Evolutionary conservation across 2,113 vertebrate genomes (phyloP).

Genomic region (Vidua chalybeata): DNA sequence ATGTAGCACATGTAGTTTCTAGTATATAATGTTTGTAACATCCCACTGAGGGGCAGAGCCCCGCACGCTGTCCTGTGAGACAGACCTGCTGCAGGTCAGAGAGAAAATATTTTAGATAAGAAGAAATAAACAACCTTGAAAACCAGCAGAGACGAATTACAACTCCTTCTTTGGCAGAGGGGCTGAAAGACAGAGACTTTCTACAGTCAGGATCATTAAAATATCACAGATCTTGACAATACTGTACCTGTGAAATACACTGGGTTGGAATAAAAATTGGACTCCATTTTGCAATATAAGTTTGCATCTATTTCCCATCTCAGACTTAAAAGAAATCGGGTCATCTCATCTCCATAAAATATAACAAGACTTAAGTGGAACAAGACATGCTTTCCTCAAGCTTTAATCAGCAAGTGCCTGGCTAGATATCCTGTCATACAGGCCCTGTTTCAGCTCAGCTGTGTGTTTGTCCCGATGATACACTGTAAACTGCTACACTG

Average conservation of each 20-base stretch:
- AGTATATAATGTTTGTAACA: too few species aligned
- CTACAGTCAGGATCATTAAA: too few species aligned
- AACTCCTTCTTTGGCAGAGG: too few species aligned
- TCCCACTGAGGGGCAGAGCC: too few species aligned
- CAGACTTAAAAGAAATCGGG: neutral
- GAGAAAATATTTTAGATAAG: too few species aligned
- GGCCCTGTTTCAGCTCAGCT: neutral
- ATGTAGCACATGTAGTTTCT: too few species aligned
- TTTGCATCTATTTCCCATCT: neutral
- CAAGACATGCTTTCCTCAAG: neutral
- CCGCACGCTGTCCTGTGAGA: too few species aligned
- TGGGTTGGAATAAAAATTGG: neutral
- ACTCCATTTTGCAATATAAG: neutral
- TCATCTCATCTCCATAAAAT: neutral
- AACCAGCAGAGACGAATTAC: too few species aligned
- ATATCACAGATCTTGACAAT: too few species aligned
- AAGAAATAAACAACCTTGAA: too few species aligned
- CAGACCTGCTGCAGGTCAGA: too few species aligned
- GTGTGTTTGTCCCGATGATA: neutral
- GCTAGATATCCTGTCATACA: neutral
- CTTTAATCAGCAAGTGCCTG: neutral
- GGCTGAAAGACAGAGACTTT: too few species aligned
- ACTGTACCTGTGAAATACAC: neutral
- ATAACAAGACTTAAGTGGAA: neutral
- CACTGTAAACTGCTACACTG: neutral